These are phyloP conservation scores for Neodiprion virginianus DNA, from an alignment of 1,140 invertebrate species.

Conservation along the genomic window DNA sequence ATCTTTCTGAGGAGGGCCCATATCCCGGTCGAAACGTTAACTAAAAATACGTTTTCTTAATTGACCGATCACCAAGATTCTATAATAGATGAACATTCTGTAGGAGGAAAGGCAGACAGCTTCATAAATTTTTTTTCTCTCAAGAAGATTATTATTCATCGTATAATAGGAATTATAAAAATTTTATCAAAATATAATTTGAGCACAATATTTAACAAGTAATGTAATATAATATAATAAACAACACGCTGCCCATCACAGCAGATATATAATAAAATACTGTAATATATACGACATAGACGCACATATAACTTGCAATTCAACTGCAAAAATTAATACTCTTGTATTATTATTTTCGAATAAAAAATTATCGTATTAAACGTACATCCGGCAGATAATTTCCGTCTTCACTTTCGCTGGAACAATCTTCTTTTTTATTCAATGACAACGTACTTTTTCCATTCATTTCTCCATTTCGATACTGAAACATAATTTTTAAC, in stretches of 20 bases:
- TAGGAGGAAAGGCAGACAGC: not conserved
- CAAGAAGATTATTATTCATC: not conserved
- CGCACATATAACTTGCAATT: too few species aligned
- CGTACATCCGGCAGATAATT: not conserved
- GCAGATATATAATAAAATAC: not conserved
- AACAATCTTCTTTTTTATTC: not conserved
- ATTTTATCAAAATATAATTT: slow-evolving; percentile 1
- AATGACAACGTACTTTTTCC: not conserved
- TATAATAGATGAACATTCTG: too few species aligned
- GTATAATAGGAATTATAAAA: not conserved
- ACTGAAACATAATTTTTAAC: too few species aligned
- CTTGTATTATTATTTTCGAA: too few species aligned
- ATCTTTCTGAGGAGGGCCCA: too few species aligned
- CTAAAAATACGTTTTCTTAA: too few species aligned
- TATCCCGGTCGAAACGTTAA: too few species aligned
- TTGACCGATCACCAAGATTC: too few species aligned
- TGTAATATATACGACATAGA: not conserved
- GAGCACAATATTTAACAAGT: not conserved
- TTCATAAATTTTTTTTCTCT: not conserved
- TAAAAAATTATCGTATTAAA: not conserved
- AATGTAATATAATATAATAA: not conserved
- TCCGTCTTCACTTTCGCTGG: not conserved
- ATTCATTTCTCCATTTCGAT: too few species aligned
- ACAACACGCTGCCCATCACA: not conserved
- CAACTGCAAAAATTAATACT: too few species aligned